phyloP scores from a whole-genome alignment of 2,888 invertebrate genomes.

The Orthosia gothica region DNA sequence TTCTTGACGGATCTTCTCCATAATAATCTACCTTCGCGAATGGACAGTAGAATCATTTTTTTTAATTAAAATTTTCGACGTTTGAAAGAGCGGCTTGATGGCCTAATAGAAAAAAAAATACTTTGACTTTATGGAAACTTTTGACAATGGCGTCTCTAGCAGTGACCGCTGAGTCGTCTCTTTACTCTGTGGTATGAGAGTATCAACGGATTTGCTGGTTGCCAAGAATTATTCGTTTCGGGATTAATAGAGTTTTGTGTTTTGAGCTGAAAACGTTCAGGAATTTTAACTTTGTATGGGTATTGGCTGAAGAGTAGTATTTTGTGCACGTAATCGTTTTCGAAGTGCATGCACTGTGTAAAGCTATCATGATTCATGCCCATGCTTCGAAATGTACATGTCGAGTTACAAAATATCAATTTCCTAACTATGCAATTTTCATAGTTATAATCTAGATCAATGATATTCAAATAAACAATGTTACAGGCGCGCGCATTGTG shows the following conservation, averaged over 20 bases:
- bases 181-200: neutral
- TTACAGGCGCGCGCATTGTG: too few relatives aligned
- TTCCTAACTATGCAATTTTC: too few relatives aligned
- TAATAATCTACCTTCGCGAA: too few relatives aligned
- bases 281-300: neutral
- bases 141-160: neutral
- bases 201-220: constrained; percentile 30
- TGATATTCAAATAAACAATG: too few relatives aligned
- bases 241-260: constrained; percentile 4
- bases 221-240: constrained; percentile 14
- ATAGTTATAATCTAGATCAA: too few relatives aligned
- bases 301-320: neutral
- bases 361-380: neutral
- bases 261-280: neutral
- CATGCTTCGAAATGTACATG: neutral
- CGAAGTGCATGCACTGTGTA: neutral
- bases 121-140: too few relatives aligned
- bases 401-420: too few relatives aligned
- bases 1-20: too few relatives aligned
- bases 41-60: too few relatives aligned
- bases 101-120: too few relatives aligned
- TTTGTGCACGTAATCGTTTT: neutral
- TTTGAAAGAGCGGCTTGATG: too few relatives aligned
- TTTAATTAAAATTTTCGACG: too few relatives aligned
- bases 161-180: neutral